Conservation (phyloP, 2,797 vertebrate genomes). For the Rhabdomys pumilio region DNA sequence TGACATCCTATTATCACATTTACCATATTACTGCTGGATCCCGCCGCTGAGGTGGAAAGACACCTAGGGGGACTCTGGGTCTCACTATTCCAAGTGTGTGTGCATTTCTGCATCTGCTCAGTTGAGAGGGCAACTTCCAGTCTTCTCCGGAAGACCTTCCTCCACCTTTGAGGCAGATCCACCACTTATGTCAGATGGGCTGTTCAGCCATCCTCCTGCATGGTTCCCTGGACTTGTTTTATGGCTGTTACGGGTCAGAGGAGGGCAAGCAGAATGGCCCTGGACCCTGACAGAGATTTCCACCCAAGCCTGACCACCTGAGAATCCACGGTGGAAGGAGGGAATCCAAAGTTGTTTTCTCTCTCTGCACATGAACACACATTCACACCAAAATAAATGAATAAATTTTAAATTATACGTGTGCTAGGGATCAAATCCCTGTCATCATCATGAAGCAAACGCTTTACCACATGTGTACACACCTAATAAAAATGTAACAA, state of each 20-base stretch:
- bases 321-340: neutral
- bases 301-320: neutral
- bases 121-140: neutral
- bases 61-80: neutral
- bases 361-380: neutral
- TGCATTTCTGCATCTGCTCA: neutral
- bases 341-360: neutral
- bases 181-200: neutral
- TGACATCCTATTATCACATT: neutral
- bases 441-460: neutral
- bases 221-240: neutral
- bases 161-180: neutral
- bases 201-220: neutral
- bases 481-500: neutral
- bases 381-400: neutral
- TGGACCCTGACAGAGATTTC: neutral
- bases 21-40: neutral
- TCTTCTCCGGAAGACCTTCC: no score
- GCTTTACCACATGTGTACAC: neutral
- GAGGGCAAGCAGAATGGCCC: neutral
- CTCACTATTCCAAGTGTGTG: neutral
- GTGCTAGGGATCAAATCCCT: neutral
- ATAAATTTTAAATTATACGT: neutral
- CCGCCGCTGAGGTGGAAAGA: no score
- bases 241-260: neutral